phyloP scores from a whole-genome alignment of 2,113 vertebrate species.

The Alosa alosa region DNA sequence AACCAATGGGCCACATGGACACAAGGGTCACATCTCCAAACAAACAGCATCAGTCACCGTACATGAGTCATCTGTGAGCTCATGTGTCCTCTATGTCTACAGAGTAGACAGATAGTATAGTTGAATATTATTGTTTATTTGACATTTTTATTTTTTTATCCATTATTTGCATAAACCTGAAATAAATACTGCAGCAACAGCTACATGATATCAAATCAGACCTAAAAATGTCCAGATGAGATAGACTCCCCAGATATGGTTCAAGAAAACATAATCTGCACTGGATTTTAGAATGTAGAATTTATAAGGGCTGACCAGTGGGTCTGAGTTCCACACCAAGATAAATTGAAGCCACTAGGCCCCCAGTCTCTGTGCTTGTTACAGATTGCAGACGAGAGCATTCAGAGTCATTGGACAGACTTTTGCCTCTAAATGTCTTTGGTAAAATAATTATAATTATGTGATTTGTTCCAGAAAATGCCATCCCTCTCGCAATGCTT shows the following conservation, averaged over 20 bases:
- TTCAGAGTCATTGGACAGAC: slow-evolving; percentile 12
- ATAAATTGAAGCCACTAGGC: neutral
- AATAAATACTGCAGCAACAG: neutral
- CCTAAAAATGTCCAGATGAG: neutral
- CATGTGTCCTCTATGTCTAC: neutral
- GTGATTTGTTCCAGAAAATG: neutral
- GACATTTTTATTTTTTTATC: neutral
- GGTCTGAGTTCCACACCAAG: neutral
- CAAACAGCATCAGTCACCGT: neutral
- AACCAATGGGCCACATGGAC: neutral
- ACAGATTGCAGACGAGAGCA: neutral
- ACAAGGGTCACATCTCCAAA: neutral
- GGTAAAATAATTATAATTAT: slow-evolving; percentile 12
- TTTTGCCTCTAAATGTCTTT: slow-evolving; percentile 2
- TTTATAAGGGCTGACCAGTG: neutral
- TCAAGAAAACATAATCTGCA: neutral
- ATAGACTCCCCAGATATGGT: neutral
- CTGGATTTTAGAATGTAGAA: neutral
- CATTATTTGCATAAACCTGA: neutral
- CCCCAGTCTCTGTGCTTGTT: neutral
- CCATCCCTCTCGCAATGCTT: neutral
- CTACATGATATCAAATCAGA: neutral
- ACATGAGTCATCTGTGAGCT: neutral
- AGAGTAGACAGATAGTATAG: neutral
- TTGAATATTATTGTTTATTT: neutral